phyloP scores from a whole-genome alignment of 2,113 vertebrate genomes.

The Caranx ignobilis region DNA sequence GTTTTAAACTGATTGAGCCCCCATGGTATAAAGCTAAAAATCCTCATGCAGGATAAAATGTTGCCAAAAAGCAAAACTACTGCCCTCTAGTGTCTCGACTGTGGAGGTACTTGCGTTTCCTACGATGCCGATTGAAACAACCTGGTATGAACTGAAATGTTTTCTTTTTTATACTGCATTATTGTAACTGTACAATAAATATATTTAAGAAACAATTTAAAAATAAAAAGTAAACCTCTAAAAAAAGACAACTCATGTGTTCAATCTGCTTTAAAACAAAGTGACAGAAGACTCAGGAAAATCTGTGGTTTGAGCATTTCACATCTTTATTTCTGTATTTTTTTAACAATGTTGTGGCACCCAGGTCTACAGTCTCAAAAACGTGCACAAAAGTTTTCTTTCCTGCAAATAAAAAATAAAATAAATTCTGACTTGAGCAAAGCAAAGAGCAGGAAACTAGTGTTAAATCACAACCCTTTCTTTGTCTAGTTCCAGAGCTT shows the following conservation, averaged over 20 bases:
- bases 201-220: conserved; percentile 80
- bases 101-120: conserved; percentile 56
- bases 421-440: conserved; percentile 83
- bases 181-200: conserved; percentile 81
- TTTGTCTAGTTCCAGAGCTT: conserved; percentile 76
- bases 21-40: conserved; percentile 49
- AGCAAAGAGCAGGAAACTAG: conserved; percentile 86
- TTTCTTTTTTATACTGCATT: conserved; percentile 79
- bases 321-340: conserved; percentile 85
- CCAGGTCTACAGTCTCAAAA: conserved; percentile 87
- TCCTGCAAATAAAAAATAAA: conserved; percentile 84
- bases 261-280: background rate
- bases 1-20: conserved; percentile 48
- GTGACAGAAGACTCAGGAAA: conserved; percentile 45
- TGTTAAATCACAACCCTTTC: conserved; percentile 81
- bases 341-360: conserved; percentile 86
- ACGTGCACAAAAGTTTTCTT: conserved; percentile 85
- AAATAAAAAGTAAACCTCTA: conserved; percentile 70
- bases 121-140: conserved; percentile 50
- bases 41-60: conserved; percentile 55
- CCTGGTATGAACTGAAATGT: conserved; percentile 55
- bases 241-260: conserved; percentile 45
- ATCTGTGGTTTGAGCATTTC: conserved; percentile 83
- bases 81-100: conserved; percentile 76
- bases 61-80: conserved; percentile 81